These are phyloP conservation scores for Drosophila lacteicornis DNA, from an alignment of 1,140 invertebrate genomes.

Conservation along the genomic window DNA sequence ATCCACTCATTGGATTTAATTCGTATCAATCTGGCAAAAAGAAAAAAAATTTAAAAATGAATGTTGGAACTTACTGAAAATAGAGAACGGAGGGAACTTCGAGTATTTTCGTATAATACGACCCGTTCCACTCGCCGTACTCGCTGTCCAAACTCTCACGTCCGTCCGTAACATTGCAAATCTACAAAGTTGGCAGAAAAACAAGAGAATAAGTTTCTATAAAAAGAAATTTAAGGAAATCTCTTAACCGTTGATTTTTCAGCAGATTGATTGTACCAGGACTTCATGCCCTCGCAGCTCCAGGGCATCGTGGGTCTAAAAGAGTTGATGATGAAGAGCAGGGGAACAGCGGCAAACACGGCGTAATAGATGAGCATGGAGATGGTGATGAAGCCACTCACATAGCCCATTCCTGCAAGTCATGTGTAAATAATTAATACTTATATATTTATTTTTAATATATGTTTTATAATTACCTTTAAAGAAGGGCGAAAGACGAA, in stretches of 20 bases:
- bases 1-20: slow-evolving; percentile 8
- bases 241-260: slow-evolving; percentile 31
- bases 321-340: slow-evolving; percentile 68
- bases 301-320: slow-evolving; percentile 72
- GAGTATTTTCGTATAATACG: background rate
- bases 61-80: slow-evolving; percentile 50
- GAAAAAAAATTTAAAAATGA: background rate
- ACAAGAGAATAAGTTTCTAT: too few relatives aligned
- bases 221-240: background rate
- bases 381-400: slow-evolving; percentile 59
- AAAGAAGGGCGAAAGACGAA: slow-evolving; percentile 76
- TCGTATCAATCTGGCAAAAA: background rate
- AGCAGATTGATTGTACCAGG: slow-evolving; percentile 13
- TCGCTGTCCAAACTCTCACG: background rate
- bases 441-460: background rate
- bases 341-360: slow-evolving; percentile 68
- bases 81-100: slow-evolving; percentile 70
- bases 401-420: slow-evolving; percentile 73
- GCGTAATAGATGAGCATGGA: slow-evolving; percentile 61
- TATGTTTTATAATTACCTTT: slow-evolving; percentile 59
- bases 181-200: slow-evolving; percentile 1
- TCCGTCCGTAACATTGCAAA: slow-evolving; percentile 31
- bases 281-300: slow-evolving; percentile 65
- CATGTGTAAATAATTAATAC: background rate
- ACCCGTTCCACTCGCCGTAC: background rate